phyloP scores from a whole-genome alignment of 2,797 vertebrate species.

The Spinibarbus caldwelli region DNA sequence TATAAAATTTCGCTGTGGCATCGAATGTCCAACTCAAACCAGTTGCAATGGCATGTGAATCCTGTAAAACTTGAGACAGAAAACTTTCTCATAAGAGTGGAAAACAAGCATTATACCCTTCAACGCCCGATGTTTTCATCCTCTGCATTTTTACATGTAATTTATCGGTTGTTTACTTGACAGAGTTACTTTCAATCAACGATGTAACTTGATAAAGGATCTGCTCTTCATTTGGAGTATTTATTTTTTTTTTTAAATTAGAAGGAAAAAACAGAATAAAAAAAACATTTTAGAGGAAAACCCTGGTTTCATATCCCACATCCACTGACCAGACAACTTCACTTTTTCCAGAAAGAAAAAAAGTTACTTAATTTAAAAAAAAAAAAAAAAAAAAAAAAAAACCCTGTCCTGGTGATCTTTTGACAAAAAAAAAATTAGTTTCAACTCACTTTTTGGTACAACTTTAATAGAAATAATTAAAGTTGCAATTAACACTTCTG shows the following conservation, averaged over 20 bases:
- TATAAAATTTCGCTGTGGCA: conserved; percentile 51
- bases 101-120: conserved; percentile 27
- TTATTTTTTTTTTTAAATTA: not conserved
- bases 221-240: not conserved
- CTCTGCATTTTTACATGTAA: not conserved
- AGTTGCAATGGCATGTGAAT: conserved; percentile 56
- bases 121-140: conserved; percentile 12
- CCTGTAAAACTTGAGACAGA: conserved; percentile 30
- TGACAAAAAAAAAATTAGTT: too few relatives aligned
- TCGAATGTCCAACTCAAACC: conserved; percentile 50
- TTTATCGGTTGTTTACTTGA: not conserved
- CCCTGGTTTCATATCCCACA: not conserved
- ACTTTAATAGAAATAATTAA: not conserved
- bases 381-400: not conserved
- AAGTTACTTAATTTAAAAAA: too few relatives aligned
- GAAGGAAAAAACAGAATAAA: not conserved
- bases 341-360: not conserved
- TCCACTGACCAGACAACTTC: not conserved
- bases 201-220: not conserved
- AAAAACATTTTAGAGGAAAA: not conserved
- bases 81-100: conserved; percentile 27
- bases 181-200: not conserved
- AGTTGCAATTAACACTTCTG: not conserved
- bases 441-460: not conserved
- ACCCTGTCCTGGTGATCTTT: not conserved